Evolutionary conservation across 2,113 vertebrate genomes (phyloP).

Genomic region (Channa argus): DNA sequence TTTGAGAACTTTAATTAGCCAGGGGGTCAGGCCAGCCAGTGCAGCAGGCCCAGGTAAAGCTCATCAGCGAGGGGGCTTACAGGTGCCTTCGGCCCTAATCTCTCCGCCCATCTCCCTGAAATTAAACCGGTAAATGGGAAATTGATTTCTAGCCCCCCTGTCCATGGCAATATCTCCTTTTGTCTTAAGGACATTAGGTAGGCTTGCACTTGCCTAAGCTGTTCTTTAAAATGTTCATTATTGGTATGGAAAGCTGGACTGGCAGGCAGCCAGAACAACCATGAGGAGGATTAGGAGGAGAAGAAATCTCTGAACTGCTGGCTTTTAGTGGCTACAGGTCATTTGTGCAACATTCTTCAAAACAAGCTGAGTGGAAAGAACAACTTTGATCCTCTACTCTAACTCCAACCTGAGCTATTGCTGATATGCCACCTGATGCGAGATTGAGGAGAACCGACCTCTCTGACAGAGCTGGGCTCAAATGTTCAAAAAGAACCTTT

Average conservation of each 20-base stretch:
- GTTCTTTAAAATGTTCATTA: slow-evolving; percentile 87
- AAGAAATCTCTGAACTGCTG: slow-evolving; percentile 53
- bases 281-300: slow-evolving; percentile 64
- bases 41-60: slow-evolving; percentile 79
- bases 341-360: slow-evolving; percentile 63
- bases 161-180: slow-evolving; percentile 87
- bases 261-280: slow-evolving; percentile 74
- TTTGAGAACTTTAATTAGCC: slow-evolving; percentile 87
- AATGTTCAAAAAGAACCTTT: slow-evolving; percentile 71
- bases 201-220: slow-evolving; percentile 84
- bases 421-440: slow-evolving; percentile 67
- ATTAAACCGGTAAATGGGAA: slow-evolving; percentile 89
- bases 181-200: slow-evolving; percentile 88
- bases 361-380: slow-evolving; percentile 68
- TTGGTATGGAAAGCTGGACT: slow-evolving; percentile 77
- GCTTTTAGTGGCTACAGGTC: slow-evolving; percentile 67
- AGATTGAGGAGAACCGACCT: slow-evolving; percentile 72
- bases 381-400: slow-evolving; percentile 65
- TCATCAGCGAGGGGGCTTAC: slow-evolving; percentile 81
- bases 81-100: slow-evolving; percentile 85
- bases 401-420: slow-evolving; percentile 64
- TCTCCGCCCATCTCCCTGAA: slow-evolving; percentile 83
- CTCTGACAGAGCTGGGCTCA: slow-evolving; percentile 56
- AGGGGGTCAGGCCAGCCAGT: slow-evolving; percentile 72
- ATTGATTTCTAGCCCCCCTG: slow-evolving; percentile 86